A percentile compares a stretch with the other conserved stretches of the same genome.
Conservation (phyloP, 1,140 invertebrate genomes). For the Littorina saxatilis region DNA sequence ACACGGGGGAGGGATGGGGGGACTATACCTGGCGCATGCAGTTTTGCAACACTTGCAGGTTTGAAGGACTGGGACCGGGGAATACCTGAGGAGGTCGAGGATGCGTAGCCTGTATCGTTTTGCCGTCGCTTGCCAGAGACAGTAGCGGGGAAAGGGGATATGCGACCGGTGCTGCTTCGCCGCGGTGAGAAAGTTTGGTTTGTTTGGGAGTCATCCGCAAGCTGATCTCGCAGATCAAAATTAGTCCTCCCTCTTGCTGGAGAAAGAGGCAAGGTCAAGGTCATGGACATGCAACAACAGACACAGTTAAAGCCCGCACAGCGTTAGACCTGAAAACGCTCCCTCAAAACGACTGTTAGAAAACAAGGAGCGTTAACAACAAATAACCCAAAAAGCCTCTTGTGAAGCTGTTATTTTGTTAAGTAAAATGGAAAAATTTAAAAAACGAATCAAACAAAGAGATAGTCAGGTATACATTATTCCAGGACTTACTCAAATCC, state of each 20-base stretch:
- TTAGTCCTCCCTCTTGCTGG: constrained; percentile 73
- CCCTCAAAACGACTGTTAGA: too few relatives aligned
- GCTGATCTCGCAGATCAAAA: constrained; percentile 69
- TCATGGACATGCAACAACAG: not conserved
- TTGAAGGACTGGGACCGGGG: not conserved
- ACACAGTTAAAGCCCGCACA: not conserved
- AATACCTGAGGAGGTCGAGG: constrained; percentile 69
- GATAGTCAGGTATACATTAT: too few relatives aligned
- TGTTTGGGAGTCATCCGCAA: constrained; percentile 55
- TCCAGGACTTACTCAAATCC: not conserved
- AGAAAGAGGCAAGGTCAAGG: constrained; percentile 37
- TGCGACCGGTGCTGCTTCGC: constrained; percentile 58
- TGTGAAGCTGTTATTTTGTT: too few relatives aligned
- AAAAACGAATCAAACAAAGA: too few relatives aligned
- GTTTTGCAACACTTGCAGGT: not conserved
- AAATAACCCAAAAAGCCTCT: too few relatives aligned
- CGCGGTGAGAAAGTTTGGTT: constrained; percentile 53
- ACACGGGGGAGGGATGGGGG: not conserved
- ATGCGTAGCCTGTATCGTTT: constrained; percentile 68
- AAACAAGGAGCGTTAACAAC: too few relatives aligned
- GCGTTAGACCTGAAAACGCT: too few relatives aligned
- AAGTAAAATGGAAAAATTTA: too few relatives aligned
- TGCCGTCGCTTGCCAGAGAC: constrained; percentile 52
- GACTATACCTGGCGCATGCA: not conserved
- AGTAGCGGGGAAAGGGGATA: constrained; percentile 45